Conservation (phyloP, 2,888 invertebrate species). For the Thecophora atra region DNA sequence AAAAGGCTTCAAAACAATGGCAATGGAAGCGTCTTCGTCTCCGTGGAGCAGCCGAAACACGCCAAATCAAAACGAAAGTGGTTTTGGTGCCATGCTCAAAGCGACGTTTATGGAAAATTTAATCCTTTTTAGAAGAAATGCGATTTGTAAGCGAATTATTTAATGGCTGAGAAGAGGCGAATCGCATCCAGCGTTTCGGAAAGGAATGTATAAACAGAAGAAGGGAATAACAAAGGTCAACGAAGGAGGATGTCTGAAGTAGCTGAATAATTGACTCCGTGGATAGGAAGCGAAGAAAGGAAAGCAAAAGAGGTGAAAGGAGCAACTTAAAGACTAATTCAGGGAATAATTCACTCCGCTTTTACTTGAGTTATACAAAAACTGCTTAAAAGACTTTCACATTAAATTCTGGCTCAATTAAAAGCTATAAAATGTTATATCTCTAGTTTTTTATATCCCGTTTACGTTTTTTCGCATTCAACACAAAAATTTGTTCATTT, state of each 20-base stretch:
- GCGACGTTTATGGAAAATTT: constrained; percentile 35
- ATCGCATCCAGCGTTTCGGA: not conserved
- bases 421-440: too few relatives aligned
- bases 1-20: constrained; percentile 14
- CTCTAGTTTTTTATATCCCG: too few relatives aligned
- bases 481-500: too few relatives aligned
- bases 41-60: constrained; percentile 4
- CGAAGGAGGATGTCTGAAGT: not conserved
- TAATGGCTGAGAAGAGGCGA: constrained; percentile 2
- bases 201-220: constrained; percentile 19
- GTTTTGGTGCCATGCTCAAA: not conserved
- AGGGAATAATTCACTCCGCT: too few relatives aligned
- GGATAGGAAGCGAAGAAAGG: too few relatives aligned
- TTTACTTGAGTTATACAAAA: too few relatives aligned
- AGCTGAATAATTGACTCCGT: not conserved
- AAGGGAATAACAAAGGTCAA: constrained; percentile 27
- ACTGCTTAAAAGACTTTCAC: too few relatives aligned
- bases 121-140: constrained; percentile 33
- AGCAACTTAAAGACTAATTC: too few relatives aligned
- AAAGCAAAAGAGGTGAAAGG: too few relatives aligned
- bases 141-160: constrained; percentile 35
- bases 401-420: too few relatives aligned
- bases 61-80: constrained; percentile 20
- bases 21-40: not conserved
- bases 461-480: too few relatives aligned